A percentile compares a stretch with the other conserved stretches of the same genome.
phyloP scores from a whole-genome alignment of 1,140 invertebrate genomes.

The Drosophila parabipectinata region DNA sequence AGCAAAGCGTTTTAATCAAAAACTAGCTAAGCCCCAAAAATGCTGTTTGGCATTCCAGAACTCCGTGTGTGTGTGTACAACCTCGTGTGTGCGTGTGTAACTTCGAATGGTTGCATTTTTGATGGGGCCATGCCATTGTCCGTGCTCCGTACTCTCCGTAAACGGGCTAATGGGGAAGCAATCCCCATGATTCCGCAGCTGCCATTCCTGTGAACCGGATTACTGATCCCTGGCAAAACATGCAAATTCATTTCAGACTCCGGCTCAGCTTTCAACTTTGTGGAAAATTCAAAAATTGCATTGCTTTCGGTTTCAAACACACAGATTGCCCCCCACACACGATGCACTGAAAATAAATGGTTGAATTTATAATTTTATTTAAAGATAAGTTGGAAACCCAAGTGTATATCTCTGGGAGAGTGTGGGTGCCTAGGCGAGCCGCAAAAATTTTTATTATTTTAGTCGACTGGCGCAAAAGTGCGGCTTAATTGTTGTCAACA shows the following conservation, averaged over 20 bases:
- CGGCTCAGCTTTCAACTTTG: conserved; percentile 40
- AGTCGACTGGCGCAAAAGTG: conserved; percentile 58
- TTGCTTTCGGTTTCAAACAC: conserved; percentile 42
- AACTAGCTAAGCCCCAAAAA: conserved; percentile 51
- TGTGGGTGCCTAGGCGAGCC: conserved; percentile 57
- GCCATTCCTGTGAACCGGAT: conserved; percentile 6
- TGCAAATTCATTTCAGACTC: conserved; percentile 51
- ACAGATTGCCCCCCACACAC: conserved; percentile 32
- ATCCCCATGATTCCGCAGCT: conserved; percentile 42
- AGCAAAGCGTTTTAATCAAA: conserved; percentile 57
- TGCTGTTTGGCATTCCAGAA: conserved; percentile 32
- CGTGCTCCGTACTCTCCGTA: neutral
- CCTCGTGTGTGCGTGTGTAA: neutral
- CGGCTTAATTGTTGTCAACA: conserved; percentile 71
- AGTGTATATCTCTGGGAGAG: conserved; percentile 3
- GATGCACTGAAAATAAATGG: neutral
- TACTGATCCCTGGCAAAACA: conserved; percentile 50
- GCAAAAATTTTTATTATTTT: conserved; percentile 70
- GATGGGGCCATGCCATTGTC: conserved; percentile 34
- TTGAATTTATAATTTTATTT: too few relatives aligned
- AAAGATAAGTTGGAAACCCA: neutral
- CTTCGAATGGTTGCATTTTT: conserved; percentile 41
- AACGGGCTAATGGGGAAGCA: conserved; percentile 43
- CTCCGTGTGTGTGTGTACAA: neutral
- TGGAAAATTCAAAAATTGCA: conserved; percentile 44